phyloP scores from a whole-genome alignment of 2,113 vertebrate genomes.

The Myodes glareolus region DNA sequence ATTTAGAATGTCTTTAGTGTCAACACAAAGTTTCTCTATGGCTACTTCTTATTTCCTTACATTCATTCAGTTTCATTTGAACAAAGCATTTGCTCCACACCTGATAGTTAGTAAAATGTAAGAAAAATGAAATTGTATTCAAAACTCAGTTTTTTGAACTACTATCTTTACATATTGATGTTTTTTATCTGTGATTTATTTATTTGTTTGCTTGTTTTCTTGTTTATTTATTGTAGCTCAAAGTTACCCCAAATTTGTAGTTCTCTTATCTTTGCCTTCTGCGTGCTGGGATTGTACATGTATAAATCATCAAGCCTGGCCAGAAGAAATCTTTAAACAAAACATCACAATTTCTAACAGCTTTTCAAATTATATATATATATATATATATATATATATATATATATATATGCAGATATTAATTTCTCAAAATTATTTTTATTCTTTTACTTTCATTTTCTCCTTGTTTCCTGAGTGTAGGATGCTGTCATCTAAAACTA shows the following conservation, averaged over 20 bases:
- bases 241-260: too few relatives aligned
- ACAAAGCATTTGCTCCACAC: not conserved
- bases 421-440: not conserved
- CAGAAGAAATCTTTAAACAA: not conserved
- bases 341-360: not conserved
- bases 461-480: not conserved
- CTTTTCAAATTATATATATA: not conserved
- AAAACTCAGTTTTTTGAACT: not conserved
- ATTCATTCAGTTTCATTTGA: not conserved
- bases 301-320: not conserved
- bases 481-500: too few relatives aligned
- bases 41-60: not conserved
- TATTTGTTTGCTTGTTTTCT: not conserved
- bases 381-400: not conserved
- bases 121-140: not conserved
- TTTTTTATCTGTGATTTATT: not conserved
- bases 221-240: not conserved
- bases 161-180: not conserved
- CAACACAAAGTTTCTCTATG: not conserved
- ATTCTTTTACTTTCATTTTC: not conserved
- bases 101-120: not conserved
- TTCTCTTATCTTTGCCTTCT: not conserved
- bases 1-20: not conserved
- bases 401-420: not conserved
- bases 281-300: not conserved